Base-by-base conservation (phyloP, 2,113 vertebrate species). In the Thamnaconus septentrionalis region DNA sequence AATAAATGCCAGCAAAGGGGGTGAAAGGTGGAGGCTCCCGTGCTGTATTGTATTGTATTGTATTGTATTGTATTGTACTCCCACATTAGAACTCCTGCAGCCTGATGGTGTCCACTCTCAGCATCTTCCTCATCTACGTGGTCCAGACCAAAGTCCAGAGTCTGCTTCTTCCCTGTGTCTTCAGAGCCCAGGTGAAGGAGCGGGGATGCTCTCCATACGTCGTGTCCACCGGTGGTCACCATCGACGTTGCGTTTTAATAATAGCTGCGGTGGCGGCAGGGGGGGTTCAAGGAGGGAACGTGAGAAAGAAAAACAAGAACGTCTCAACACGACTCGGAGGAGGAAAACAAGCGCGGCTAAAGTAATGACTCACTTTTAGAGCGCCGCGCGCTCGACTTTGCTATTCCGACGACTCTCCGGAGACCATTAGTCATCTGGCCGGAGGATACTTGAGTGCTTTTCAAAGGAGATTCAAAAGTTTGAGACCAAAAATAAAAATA, bases 401-500 rank as follows among this genome's bases (percentile, higher is more conserved):
- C 71, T 44, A 47, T 49, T 11, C 51, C 56, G 53, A 11, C 48
- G 10, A 31, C 18, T 46, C 69, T 69, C 75, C 54, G 41, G 11
- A 61, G 73, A 65, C 55, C 48, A 76, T 83, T 75, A 77, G 53
- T 86, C 78, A 80, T 79, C 72, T 53, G 43, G 67, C 43, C 56
- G 31, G 59, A 71, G 56, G 53, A 66, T n/a, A 50, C 47, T 46
- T 48, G 39, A 72, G 45, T 48, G 56, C 57, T 58, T 56, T 66
- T 70, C 55, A n/a, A n/a, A n/a, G n/a, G 7, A 52, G 50, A 52
- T 7, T 12, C 63, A 59, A 54, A 47, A 44, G 4, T 10, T 49
- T 40, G 5, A 53, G 52, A 39, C 52, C 52, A 53, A 53, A 53
- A 53, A n/a, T 8, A 39, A 53, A 31, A 53, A 53, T 12, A 53